These are phyloP conservation scores for Spisula subtruncata DNA, from an alignment of 2,888 invertebrate species.

Conservation along the genomic window DNA sequence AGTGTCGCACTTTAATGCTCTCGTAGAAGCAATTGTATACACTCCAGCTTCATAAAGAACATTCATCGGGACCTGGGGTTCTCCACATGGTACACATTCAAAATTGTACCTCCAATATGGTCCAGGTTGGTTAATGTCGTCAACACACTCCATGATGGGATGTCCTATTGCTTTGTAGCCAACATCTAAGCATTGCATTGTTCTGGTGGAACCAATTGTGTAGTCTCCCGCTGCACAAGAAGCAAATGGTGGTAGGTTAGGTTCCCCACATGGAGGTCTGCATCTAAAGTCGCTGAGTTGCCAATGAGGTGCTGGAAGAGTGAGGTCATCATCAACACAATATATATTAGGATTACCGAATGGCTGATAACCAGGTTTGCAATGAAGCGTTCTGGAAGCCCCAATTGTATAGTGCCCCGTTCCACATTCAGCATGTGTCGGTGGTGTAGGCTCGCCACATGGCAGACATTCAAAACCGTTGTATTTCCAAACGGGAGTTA, in stretches of 20 bases:
- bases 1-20: conserved; percentile 40
- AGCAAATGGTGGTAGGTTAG: background rate
- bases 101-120: too few species aligned
- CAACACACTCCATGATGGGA: conserved; percentile 39
- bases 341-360: conserved; percentile 47
- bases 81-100: conserved; percentile 44
- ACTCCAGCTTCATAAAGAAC: conserved; percentile 47
- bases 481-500: conserved; percentile 32
- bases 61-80: conserved; percentile 29
- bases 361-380: conserved; percentile 51
- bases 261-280: too few species aligned
- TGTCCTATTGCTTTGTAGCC: conserved; percentile 49
- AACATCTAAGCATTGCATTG: conserved; percentile 32
- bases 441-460: conserved; percentile 38
- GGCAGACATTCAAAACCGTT: conserved; percentile 53
- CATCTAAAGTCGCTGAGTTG: background rate
- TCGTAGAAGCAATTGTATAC: conserved; percentile 22
- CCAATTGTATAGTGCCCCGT: conserved; percentile 54
- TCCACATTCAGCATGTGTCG: conserved; percentile 34
- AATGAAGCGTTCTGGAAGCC: conserved; percentile 44
- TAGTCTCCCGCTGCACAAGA: conserved; percentile 46
- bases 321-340: conserved; percentile 13
- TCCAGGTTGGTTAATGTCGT: conserved; percentile 26
- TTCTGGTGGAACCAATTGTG: conserved; percentile 49
- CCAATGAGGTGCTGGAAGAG: conserved; percentile 6